A percentile compares a stretch with the other conserved stretches of the same genome.
Evolutionary conservation across 2,888 invertebrate genomes (phyloP).

Genomic region (Diaphora mendica): DNA sequence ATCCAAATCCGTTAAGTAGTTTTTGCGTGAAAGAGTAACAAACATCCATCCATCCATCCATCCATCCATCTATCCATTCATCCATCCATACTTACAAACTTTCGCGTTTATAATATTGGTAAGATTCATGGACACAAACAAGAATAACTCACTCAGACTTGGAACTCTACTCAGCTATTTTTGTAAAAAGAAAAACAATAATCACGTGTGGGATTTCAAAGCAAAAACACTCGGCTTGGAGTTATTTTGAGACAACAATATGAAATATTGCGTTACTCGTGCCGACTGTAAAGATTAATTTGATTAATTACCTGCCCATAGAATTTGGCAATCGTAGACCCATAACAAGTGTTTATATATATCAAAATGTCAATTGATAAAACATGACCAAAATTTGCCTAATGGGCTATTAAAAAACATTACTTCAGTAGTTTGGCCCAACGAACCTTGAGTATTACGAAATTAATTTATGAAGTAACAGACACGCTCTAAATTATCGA

Average conservation of each 20-base stretch:
- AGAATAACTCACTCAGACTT: background rate
- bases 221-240: background rate
- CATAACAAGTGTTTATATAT: slow-evolving; percentile 14
- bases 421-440: slow-evolving; percentile 28
- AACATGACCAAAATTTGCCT: slow-evolving; percentile 13
- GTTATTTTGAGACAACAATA: background rate
- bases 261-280: background rate
- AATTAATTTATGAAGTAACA: slow-evolving; percentile 59
- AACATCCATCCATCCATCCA: no score
- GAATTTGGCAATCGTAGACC: slow-evolving; percentile 5
- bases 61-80: no score
- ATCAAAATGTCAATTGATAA: slow-evolving; percentile 9
- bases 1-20: no score
- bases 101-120: no score
- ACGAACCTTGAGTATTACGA: slow-evolving; percentile 50
- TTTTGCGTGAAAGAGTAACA: no score
- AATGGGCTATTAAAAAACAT: slow-evolving; percentile 20
- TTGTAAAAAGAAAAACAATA: background rate
- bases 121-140: background rate
- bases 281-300: background rate
- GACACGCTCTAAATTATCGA: slow-evolving; percentile 65
- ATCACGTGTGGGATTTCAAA: background rate
- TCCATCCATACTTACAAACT: no score
- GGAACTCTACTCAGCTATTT: background rate
- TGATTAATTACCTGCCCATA: background rate